These are phyloP conservation scores for Emmelina monodactyla DNA, from an alignment of 2,888 invertebrate genomes.

Conservation along the genomic window DNA sequence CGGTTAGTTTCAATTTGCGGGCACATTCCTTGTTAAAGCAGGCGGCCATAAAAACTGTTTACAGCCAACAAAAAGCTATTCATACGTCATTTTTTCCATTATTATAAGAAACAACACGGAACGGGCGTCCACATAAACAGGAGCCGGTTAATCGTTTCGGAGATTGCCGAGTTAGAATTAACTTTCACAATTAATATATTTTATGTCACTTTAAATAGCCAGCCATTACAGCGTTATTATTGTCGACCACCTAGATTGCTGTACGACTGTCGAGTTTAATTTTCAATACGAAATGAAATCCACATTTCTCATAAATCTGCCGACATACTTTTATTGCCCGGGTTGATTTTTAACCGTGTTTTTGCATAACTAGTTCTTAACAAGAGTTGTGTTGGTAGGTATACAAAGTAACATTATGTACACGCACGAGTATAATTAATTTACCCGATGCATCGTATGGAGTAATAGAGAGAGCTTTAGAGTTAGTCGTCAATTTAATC, in stretches of 20 bases:
- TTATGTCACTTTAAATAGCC: too few relatives aligned
- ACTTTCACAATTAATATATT: not conserved
- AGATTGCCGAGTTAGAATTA: not conserved
- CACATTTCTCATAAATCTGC: too few relatives aligned
- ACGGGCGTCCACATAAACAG: not conserved
- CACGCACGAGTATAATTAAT: conserved; percentile 23
- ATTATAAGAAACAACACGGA: not conserved
- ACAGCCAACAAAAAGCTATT: conserved; percentile 18
- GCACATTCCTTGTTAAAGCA: conserved; percentile 39
- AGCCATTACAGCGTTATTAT: too few relatives aligned
- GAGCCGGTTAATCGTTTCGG: not conserved
- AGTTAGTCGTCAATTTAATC: conserved; percentile 31
- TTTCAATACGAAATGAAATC: too few relatives aligned
- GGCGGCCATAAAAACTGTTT: conserved; percentile 32
- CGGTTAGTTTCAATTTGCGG: conserved; percentile 49
- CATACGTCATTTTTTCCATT: not conserved
- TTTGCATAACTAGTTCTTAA: not conserved
- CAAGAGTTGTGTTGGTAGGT: not conserved
- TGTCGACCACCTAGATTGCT: too few relatives aligned
- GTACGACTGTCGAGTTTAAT: too few relatives aligned
- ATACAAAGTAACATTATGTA: conserved; percentile 4
- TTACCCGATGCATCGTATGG: conserved; percentile 20
- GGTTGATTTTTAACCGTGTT: too few relatives aligned
- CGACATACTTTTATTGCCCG: too few relatives aligned
- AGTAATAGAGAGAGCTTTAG: conserved; percentile 22